phyloP scores from a whole-genome alignment of 1,140 invertebrate species.

The Pteromalus puparum region DNA sequence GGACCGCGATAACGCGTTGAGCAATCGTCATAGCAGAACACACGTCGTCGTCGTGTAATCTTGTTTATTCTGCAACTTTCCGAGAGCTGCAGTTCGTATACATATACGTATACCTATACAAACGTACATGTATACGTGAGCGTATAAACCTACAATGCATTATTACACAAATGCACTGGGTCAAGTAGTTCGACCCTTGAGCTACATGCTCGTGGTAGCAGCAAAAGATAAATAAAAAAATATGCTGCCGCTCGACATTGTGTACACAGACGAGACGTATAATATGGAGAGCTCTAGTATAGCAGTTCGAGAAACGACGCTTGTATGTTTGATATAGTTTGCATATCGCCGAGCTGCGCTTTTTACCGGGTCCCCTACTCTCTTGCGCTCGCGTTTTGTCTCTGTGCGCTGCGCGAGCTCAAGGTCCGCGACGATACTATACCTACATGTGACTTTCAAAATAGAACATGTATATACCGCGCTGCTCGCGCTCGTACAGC shows the following conservation, averaged over 20 bases:
- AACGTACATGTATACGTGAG: background rate
- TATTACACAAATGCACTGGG: background rate
- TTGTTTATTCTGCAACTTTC: background rate
- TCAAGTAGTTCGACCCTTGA: constrained; percentile 8
- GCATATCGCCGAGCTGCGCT: background rate
- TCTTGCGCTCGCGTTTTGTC: background rate
- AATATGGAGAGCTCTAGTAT: background rate
- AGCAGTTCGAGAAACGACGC: background rate
- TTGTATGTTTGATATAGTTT: background rate
- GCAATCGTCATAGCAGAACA: background rate
- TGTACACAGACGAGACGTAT: background rate
- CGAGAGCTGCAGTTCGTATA: background rate
- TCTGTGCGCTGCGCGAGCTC: background rate
- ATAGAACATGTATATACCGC: background rate
- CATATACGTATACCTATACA: too few relatives aligned
- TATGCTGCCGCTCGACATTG: too few relatives aligned
- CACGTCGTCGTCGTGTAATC: background rate
- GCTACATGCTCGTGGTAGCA: background rate
- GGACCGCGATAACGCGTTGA: background rate
- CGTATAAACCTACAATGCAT: too few relatives aligned
- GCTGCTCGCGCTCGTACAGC: too few relatives aligned
- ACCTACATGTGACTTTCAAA: background rate
- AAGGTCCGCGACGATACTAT: background rate
- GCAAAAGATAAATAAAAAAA: background rate
- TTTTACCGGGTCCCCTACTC: background rate